These are phyloP conservation scores for Dicrostonyx torquatus DNA, from an alignment of 2,797 vertebrate genomes.

Conservation along the genomic window DNA sequence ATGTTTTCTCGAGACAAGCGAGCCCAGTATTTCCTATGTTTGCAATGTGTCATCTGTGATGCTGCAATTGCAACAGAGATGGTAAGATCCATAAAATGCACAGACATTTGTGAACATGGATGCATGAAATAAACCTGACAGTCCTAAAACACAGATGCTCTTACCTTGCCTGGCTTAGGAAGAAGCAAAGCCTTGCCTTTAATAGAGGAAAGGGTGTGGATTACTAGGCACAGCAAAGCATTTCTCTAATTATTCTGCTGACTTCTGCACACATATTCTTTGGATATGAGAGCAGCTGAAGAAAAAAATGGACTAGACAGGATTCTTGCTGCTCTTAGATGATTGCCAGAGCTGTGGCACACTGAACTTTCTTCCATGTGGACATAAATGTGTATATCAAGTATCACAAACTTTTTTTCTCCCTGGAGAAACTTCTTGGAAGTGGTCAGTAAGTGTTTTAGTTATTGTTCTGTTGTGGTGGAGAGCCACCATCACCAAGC, in stretches of 20 bases:
- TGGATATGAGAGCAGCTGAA: background rate
- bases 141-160: background rate
- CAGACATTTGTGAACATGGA: background rate
- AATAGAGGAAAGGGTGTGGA: background rate
- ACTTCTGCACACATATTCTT: background rate
- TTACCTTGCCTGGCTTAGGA: background rate
- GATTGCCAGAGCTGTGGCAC: background rate
- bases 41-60: background rate
- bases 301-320: fast-evolving
- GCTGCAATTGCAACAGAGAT: background rate
- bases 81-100: background rate
- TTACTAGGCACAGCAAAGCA: background rate
- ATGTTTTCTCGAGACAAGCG: background rate
- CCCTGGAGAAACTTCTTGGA: background rate
- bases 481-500: background rate
- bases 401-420: background rate
- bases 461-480: background rate
- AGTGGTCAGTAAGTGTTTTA: background rate
- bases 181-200: background rate
- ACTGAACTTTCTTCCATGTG: too few species aligned
- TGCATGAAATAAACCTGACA: background rate
- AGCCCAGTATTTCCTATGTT: background rate
- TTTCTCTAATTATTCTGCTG: background rate
- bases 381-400: background rate
- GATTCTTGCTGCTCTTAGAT: fast-evolving